Evolutionary conservation across 2,797 vertebrate genomes (phyloP), one percentile per base, ranked within the genome.

Genomic region (Macropodus opercularis): DNA sequence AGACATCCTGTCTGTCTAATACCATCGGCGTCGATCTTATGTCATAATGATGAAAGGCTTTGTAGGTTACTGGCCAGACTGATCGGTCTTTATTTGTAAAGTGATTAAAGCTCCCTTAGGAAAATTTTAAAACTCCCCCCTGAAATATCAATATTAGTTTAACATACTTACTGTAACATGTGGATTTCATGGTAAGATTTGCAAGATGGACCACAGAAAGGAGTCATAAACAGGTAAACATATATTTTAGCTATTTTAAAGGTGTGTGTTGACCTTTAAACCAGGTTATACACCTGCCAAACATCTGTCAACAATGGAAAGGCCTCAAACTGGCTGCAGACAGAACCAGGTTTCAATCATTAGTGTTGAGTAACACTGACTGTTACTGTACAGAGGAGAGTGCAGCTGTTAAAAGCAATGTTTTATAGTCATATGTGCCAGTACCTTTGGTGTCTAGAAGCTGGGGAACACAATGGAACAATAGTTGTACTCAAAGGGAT

Each of bases 141-240:
- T 51, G 38, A 68, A 79, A 69, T 63, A 77, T 70, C 67, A 81
- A 82, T 81, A 84, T 85, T 86, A 87, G 76, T 63, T 79, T 29
- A 66, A 75, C 58, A 53, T 65, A 38, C 8, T 27, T 12, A 10
- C 8, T 51, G 59, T 38, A 71, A 59, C 60, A 44, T 19, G 17
- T 17, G 14, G 24, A 65, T 83, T 80, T 79, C n/a, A 59, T 43
- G 38, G 42, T 21, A 43, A 60, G 36, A 70, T 64, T 67, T 52
- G 18, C 21, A 58, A 51, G 9, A 11, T 26, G 38, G 35, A 58
- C 18, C 29, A 50, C 34, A 51, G 65, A 21, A 56, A 60, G 13
- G 3, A 59, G 19, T 7, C 18, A 26, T 15, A 75, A 83, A 81
- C 65, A 65, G 46, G 19, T n/a, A n/a, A 21, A 31, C 43, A 42